Evolutionary conservation across 1,140 invertebrate genomes (phyloP).

Genomic region (Zaprionus ghesquierei): DNA sequence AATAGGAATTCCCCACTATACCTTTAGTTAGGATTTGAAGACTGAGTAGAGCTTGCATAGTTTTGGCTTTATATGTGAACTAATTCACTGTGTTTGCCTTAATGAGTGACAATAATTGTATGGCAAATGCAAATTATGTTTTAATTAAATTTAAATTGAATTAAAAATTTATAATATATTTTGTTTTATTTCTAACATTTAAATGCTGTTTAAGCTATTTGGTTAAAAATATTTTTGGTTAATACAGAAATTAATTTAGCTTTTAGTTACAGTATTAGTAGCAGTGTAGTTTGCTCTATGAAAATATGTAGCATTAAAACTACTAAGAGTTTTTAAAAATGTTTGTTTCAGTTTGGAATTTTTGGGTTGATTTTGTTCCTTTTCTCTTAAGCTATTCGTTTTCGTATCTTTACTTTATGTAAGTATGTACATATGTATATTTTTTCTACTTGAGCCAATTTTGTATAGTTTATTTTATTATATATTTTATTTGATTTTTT

Average conservation of each 20-base stretch:
- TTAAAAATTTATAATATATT: not conserved
- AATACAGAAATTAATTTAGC: not conserved
- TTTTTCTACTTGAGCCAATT: too few species aligned
- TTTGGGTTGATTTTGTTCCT: too few species aligned
- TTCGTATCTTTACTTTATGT: too few species aligned
- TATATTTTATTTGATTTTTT: not conserved
- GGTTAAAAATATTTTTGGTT: not conserved
- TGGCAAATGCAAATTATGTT: not conserved
- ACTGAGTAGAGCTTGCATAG: not conserved
- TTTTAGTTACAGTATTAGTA: not conserved
- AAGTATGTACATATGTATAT: too few species aligned
- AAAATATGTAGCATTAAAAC: not conserved
- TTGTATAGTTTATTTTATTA: too few species aligned
- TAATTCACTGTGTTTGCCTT: not conserved
- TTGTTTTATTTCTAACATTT: not conserved
- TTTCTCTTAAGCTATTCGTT: too few species aligned
- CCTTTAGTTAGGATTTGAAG: not conserved
- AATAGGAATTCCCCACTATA: not conserved
- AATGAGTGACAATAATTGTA: not conserved
- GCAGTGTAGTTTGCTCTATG: not conserved
- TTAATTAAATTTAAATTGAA: not conserved
- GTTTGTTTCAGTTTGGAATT: too few species aligned
- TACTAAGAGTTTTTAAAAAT: not conserved
- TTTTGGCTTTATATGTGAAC: not conserved
- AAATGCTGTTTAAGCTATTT: not conserved